A percentile compares a stretch with the other conserved stretches of the same genome.
Conservation (phyloP, 2,888 invertebrate genomes). For the Pyrrhia umbra region DNA sequence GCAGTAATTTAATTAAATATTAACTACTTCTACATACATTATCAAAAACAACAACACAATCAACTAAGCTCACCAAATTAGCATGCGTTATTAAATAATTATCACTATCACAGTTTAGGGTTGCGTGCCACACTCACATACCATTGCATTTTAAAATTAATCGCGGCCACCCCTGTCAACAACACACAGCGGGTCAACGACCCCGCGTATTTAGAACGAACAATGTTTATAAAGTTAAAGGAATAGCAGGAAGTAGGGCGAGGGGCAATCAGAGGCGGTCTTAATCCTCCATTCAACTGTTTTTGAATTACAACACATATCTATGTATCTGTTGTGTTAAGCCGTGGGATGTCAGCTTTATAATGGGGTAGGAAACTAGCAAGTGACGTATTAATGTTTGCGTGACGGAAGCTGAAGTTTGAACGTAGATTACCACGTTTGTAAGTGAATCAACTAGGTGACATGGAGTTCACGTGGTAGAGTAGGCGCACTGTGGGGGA, state of each 20-base stretch:
- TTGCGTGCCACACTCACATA: slow-evolving; percentile 83
- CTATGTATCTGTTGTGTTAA: slow-evolving; percentile 23
- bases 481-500: slow-evolving; percentile 23
- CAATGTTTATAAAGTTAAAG: slow-evolving; percentile 80
- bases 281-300: slow-evolving; percentile 69
- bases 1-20: neutral
- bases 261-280: slow-evolving; percentile 64
- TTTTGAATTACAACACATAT: slow-evolving; percentile 50
- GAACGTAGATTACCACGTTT: slow-evolving; percentile 36
- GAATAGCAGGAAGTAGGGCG: slow-evolving; percentile 81
- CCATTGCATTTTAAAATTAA: slow-evolving; percentile 86
- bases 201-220: slow-evolving; percentile 85
- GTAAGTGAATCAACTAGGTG: slow-evolving; percentile 42
- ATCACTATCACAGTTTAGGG: slow-evolving; percentile 60
- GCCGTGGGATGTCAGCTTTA: slow-evolving; percentile 34
- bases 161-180: slow-evolving; percentile 85
- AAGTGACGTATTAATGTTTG: slow-evolving; percentile 42
- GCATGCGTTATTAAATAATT: slow-evolving; percentile 49
- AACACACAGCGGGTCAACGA: slow-evolving; percentile 78
- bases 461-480: slow-evolving; percentile 18
- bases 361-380: slow-evolving; percentile 39
- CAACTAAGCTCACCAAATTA: slow-evolving; percentile 31
- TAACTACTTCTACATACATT: slow-evolving; percentile 1
- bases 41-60: slow-evolving; percentile 11
- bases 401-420: slow-evolving; percentile 46